Percentiles rank a stretch among this genome's conserved stretches.
These are phyloP conservation scores for Dione juno DNA, from an alignment of 2,888 invertebrate species.

Conservation along the genomic window DNA sequence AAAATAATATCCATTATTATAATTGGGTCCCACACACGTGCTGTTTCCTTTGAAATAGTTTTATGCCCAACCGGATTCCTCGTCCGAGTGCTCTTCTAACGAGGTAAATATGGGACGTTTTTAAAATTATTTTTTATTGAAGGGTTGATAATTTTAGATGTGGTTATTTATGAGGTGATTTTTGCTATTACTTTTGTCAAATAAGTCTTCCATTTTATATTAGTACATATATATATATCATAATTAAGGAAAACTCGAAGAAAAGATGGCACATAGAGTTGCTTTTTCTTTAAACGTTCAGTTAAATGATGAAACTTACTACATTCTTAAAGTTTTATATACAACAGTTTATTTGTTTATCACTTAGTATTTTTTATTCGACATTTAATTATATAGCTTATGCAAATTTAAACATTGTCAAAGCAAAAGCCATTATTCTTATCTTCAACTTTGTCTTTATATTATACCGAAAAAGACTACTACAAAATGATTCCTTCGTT, in stretches of 20 bases:
- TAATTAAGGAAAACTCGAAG: background rate
- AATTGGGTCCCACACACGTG: conserved; percentile 68
- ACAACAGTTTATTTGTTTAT: too few relatives aligned
- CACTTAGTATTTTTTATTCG: background rate
- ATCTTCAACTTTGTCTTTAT: background rate
- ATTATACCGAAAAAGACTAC: background rate
- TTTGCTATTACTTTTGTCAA: background rate
- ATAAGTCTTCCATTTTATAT: background rate
- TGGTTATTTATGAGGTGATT: background rate
- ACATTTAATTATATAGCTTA: background rate
- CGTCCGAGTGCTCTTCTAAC: conserved; percentile 24
- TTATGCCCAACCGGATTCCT: conserved; percentile 50
- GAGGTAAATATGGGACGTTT: conserved; percentile 21
- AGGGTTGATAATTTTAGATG: background rate
- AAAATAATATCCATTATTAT: conserved; percentile 77
- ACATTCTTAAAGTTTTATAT: too few relatives aligned
- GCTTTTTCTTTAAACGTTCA: background rate
- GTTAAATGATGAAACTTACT: too few relatives aligned
- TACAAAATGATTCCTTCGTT: conserved; percentile 14
- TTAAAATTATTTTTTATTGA: conserved; percentile 1
- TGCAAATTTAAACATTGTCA: conserved; percentile 13
- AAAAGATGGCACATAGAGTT: background rate
- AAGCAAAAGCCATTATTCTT: conserved; percentile 19
- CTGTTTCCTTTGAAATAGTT: conserved; percentile 58
- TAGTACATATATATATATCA: too few relatives aligned